A percentile compares a stretch with the other conserved stretches of the same genome.
Conservation (phyloP, 2,888 invertebrate genomes). For the Galeopsomyia nigrocyanea region DNA sequence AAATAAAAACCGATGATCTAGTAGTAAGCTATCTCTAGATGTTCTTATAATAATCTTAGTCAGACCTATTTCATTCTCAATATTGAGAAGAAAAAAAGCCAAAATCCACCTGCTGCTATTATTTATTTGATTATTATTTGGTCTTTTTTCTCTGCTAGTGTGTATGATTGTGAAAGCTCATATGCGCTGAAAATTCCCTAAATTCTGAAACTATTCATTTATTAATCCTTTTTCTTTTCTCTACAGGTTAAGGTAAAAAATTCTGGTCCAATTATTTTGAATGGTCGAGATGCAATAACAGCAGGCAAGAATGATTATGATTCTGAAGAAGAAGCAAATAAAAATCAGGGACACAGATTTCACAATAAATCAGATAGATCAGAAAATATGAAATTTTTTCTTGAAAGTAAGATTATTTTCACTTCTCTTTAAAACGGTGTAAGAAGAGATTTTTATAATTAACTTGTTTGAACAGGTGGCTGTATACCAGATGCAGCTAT, state of each 20-base stretch:
- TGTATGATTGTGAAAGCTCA: constrained; percentile 10
- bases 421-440: constrained; percentile 15
- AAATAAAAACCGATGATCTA: constrained; percentile 80
- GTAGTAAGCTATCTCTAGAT: constrained; percentile 73
- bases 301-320: constrained; percentile 80
- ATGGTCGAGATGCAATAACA: constrained; percentile 86
- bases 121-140: constrained; percentile 48
- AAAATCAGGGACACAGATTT: constrained; percentile 71
- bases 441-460: constrained; percentile 7
- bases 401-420: constrained; percentile 74
- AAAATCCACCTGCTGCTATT: constrained; percentile 44
- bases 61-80: constrained; percentile 58
- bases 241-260: constrained; percentile 73
- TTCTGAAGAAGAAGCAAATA: constrained; percentile 76
- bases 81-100: constrained; percentile 47
- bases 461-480: constrained; percentile 72
- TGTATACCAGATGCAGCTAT: constrained; percentile 97
- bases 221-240: constrained; percentile 48
- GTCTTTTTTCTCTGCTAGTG: constrained; percentile 44
- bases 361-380: constrained; percentile 61
- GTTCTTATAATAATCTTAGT: constrained; percentile 54
- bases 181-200: constrained; percentile 1
- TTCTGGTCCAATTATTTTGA: constrained; percentile 77
- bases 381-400: constrained; percentile 83
- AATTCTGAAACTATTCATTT: constrained; percentile 1